Evolutionary conservation across 2,113 vertebrate species (phyloP).

Genomic region (Tonatia bakeri): DNA sequence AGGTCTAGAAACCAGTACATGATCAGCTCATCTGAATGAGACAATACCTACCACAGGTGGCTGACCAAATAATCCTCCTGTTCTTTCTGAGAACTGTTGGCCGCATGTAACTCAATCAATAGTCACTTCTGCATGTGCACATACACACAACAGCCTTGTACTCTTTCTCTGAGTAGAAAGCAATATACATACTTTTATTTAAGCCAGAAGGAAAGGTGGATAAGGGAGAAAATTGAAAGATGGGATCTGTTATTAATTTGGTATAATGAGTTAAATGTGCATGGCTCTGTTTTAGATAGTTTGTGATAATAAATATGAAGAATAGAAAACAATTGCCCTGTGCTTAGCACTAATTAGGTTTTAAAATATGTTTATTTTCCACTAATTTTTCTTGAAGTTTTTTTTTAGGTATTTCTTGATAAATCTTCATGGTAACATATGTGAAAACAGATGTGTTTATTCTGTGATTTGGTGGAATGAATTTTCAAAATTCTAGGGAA

Average conservation of each 20-base stretch:
- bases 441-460: neutral
- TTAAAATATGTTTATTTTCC: conserved; percentile 22
- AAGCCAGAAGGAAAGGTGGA: neutral
- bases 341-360: neutral
- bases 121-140: neutral
- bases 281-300: neutral
- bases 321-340: neutral
- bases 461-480: neutral
- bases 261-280: neutral
- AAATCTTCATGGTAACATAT: neutral
- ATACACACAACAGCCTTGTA: neutral
- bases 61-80: neutral
- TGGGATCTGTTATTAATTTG: neutral
- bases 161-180: neutral
- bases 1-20: neutral
- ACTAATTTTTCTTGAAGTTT: conserved; percentile 1
- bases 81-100: neutral
- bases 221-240: neutral
- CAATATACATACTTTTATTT: neutral
- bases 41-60: too few species aligned
- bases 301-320: neutral
- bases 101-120: neutral
- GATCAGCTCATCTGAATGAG: neutral
- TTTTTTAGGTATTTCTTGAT: conserved; percentile 46
- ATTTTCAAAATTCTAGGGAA: neutral